Percentiles rank a stretch among this genome's conserved stretches.
phyloP scores from a whole-genome alignment of 2,888 invertebrate genomes.

The Orthonevra nobilis region DNA sequence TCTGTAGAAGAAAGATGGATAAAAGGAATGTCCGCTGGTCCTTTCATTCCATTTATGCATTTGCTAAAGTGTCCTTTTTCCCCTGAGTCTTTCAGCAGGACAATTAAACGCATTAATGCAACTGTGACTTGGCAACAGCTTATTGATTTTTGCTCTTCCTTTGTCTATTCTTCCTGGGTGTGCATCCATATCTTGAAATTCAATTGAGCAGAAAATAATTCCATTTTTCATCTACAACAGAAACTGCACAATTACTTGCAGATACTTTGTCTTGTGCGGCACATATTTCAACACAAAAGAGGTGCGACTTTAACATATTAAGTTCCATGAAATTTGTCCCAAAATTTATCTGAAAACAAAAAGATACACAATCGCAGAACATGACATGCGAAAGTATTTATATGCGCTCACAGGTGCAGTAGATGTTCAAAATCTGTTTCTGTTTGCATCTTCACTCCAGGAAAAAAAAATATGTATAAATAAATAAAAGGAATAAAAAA shows the following conservation, averaged over 20 bases:
- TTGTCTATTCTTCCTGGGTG: background rate
- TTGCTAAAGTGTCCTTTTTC: constrained; percentile 47
- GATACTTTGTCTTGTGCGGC: constrained; percentile 16
- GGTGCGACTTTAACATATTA: constrained; percentile 38
- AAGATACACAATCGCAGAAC: constrained; percentile 54
- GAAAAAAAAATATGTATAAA: no score
- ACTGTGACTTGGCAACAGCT: constrained; percentile 61
- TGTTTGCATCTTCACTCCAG: background rate
- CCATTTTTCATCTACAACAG: constrained; percentile 30
- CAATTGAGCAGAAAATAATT: constrained; percentile 68
- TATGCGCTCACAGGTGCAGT: constrained; percentile 55
- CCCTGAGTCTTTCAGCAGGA: constrained; percentile 29
- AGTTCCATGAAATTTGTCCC: constrained; percentile 55
- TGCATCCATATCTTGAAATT: constrained; percentile 36
- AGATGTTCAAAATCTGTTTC: constrained; percentile 12
- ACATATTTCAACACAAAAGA: constrained; percentile 17
- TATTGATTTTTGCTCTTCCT: constrained; percentile 57
- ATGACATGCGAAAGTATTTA: constrained; percentile 49
- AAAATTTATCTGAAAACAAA: constrained; percentile 28
- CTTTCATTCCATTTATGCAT: constrained; percentile 63
- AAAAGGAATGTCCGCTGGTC: constrained; percentile 45
- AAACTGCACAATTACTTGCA: constrained; percentile 49
- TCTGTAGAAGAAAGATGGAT: constrained; percentile 10
- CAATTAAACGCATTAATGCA: constrained; percentile 69
- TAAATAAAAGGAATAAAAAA: no score